A percentile compares a stretch with the other conserved stretches of the same genome.
phyloP scores from a whole-genome alignment of 1,140 invertebrate species.

The Saxidomus purpurata region DNA sequence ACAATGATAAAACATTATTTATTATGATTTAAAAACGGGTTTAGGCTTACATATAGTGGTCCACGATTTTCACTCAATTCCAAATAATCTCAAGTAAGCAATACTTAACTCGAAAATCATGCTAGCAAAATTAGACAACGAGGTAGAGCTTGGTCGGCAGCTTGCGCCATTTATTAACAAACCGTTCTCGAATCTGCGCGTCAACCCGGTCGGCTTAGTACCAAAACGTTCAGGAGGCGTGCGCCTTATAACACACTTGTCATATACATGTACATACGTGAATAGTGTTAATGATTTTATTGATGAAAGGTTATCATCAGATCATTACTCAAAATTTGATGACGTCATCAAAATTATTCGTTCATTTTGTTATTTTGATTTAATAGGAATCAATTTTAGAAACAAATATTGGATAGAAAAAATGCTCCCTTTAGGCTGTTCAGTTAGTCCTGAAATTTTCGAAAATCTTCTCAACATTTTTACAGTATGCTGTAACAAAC shows the following conservation, averaged over 20 bases:
- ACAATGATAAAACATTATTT: neutral
- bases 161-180: neutral
- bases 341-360: neutral
- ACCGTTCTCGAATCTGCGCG: neutral
- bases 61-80: neutral
- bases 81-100: neutral
- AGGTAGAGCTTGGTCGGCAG: neutral
- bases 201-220: neutral
- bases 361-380: constrained; percentile 9
- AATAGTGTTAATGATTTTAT: constrained; percentile 10
- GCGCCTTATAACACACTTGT: constrained; percentile 27
- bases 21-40: neutral
- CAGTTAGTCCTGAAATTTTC: neutral
- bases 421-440: neutral
- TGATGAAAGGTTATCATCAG: neutral
- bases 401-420: neutral
- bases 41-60: neutral
- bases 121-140: neutral
- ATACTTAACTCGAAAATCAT: neutral
- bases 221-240: neutral
- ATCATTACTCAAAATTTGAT: constrained; percentile 5
- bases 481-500: neutral
- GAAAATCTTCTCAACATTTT: constrained; percentile 29
- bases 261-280: neutral
- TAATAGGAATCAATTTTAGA: neutral